Evolutionary conservation across 2,113 vertebrate genomes (phyloP).

Genomic region (Paedocypris sp.): DNA sequence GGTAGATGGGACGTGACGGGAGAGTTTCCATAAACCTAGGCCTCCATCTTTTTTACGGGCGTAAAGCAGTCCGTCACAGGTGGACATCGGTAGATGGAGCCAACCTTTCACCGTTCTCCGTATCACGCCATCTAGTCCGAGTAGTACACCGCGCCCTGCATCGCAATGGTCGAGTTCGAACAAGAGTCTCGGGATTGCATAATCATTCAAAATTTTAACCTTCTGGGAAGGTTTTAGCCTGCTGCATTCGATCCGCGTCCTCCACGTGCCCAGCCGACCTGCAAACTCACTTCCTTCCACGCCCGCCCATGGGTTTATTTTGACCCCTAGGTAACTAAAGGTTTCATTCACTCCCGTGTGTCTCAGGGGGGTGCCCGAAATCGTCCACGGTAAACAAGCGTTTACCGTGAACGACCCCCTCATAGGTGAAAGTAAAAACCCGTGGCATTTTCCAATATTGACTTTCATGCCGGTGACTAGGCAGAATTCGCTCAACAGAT

Average conservation of each 20-base stretch:
- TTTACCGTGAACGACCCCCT: not conserved
- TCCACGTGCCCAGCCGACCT: not conserved
- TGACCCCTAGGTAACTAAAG: not conserved
- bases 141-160: fast-evolving
- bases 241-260: not conserved
- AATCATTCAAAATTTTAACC: not conserved
- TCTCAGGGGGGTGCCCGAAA: not conserved
- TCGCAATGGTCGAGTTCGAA: not conserved
- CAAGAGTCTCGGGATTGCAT: not conserved
- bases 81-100: not conserved
- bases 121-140: not conserved
- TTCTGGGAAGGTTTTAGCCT: not conserved
- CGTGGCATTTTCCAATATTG: not conserved
- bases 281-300: not conserved
- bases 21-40: not conserved
- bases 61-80: not conserved
- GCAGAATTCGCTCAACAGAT: not conserved
- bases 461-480: not conserved
- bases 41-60: not conserved
- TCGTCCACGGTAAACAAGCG: not conserved
- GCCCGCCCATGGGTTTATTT: not conserved
- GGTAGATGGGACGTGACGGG: not conserved
- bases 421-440: not conserved
- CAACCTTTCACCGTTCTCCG: not conserved
- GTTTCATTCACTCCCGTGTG: not conserved